phyloP scores from a whole-genome alignment of 30 jellyfish, hydroid and myxozoan genomes.

The Chironex yamaguchii region DNA sequence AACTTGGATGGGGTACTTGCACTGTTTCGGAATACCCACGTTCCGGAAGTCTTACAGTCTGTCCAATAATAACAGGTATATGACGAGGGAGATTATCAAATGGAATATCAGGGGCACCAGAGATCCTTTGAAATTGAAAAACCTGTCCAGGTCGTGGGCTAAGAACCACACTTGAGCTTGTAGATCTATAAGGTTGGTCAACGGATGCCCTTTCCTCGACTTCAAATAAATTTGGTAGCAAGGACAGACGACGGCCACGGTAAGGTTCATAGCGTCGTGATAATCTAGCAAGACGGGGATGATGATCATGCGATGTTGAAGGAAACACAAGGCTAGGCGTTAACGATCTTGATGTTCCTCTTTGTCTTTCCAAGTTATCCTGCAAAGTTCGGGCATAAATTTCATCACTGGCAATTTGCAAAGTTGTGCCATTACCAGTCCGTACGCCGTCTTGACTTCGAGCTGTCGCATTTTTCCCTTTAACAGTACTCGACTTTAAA shows the following conservation, averaged over 20 bases:
- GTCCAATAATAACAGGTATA: background rate
- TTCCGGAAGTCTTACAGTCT: background rate
- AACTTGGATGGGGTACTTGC: background rate
- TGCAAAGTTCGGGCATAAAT: background rate
- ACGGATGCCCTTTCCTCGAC: background rate
- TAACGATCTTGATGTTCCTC: background rate
- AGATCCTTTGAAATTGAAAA: background rate
- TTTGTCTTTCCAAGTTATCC: background rate
- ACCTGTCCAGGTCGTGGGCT: background rate
- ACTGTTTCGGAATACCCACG: background rate
- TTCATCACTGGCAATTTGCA: background rate
- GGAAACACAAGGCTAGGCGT: background rate
- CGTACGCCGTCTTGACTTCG: too few species aligned
- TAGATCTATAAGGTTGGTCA: background rate
- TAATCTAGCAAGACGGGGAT: background rate
- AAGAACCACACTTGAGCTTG: background rate
- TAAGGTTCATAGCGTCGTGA: background rate
- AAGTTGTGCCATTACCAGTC: background rate
- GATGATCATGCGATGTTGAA: background rate
- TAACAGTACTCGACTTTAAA: background rate
- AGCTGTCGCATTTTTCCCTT: background rate
- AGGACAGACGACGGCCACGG: background rate
- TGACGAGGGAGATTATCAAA: background rate
- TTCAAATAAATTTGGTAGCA: background rate
- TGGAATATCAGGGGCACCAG: background rate